These are phyloP conservation scores for Physella acuta DNA, from an alignment of 1,140 invertebrate species.

Conservation along the genomic window DNA sequence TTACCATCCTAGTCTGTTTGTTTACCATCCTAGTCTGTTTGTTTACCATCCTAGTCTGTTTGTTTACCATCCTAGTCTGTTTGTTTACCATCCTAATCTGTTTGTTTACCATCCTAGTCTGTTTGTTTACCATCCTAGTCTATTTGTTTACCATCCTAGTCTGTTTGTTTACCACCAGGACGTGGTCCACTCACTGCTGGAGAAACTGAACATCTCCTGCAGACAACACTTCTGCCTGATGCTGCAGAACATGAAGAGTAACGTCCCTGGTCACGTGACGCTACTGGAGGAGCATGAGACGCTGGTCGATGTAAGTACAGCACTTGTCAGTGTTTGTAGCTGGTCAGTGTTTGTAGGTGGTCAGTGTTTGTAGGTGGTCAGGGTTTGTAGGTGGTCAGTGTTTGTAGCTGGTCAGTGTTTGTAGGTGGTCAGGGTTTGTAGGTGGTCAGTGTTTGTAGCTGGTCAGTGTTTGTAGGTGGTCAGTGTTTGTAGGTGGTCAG, in stretches of 20 bases:
- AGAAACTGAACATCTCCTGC: conserved; percentile 79
- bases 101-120: neutral
- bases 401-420: no score
- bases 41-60: neutral
- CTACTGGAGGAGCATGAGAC: conserved; percentile 81
- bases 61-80: neutral
- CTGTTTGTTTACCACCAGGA: conserved; percentile 62
- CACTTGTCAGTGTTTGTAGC: no score
- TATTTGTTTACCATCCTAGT: neutral
- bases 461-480: no score
- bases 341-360: no score
- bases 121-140: neutral
- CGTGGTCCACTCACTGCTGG: conserved; percentile 80
- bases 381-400: no score
- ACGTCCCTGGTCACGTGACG: conserved; percentile 80
- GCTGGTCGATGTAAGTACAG: conserved; percentile 78
- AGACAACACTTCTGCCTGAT: conserved; percentile 84
- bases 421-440: no score
- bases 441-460: no score
- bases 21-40: neutral
- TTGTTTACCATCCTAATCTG: neutral
- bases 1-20: neutral
- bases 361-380: no score
- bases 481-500: no score
- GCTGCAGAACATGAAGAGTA: conserved; percentile 85